Conservation (phyloP, 2,888 invertebrate genomes). For the Alsophila aescularia region DNA sequence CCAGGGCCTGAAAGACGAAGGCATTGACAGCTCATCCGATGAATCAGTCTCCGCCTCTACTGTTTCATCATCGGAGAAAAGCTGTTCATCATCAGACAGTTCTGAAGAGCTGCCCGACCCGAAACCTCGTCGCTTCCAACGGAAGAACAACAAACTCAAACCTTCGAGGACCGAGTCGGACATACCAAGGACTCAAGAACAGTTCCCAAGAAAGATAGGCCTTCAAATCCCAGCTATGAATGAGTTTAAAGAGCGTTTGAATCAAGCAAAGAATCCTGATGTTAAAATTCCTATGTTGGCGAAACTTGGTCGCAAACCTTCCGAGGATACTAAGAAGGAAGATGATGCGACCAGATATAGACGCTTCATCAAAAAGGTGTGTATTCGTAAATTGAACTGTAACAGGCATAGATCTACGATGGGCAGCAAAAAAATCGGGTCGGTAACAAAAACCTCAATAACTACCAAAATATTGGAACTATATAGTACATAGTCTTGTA, state of each 20-base stretch:
- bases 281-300: slow-evolving; percentile 67
- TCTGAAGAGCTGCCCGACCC: slow-evolving; percentile 72
- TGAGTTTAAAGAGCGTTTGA: slow-evolving; percentile 59
- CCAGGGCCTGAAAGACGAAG: slow-evolving; percentile 82
- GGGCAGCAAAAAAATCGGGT: too few species aligned
- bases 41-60: slow-evolving; percentile 73
- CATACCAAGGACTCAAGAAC: slow-evolving; percentile 62
- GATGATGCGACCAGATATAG: slow-evolving; percentile 62
- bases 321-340: slow-evolving; percentile 64
- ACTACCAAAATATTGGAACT: too few species aligned
- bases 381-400: too few species aligned
- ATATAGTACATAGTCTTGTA: too few species aligned
- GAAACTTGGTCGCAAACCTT: slow-evolving; percentile 68
- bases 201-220: slow-evolving; percentile 34
- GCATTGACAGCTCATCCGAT: slow-evolving; percentile 81
- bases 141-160: slow-evolving; percentile 75
- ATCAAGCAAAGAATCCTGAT: slow-evolving; percentile 66
- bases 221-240: slow-evolving; percentile 51
- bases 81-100: slow-evolving; percentile 77
- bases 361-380: slow-evolving; percentile 62
- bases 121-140: slow-evolving; percentile 67
- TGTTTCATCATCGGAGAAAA: slow-evolving; percentile 78
- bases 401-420: too few species aligned
- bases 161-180: slow-evolving; percentile 78
- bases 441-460: too few species aligned